phyloP scores from a whole-genome alignment of 2,888 invertebrate genomes.

The Branchipolynoe longqiensis region DNA sequence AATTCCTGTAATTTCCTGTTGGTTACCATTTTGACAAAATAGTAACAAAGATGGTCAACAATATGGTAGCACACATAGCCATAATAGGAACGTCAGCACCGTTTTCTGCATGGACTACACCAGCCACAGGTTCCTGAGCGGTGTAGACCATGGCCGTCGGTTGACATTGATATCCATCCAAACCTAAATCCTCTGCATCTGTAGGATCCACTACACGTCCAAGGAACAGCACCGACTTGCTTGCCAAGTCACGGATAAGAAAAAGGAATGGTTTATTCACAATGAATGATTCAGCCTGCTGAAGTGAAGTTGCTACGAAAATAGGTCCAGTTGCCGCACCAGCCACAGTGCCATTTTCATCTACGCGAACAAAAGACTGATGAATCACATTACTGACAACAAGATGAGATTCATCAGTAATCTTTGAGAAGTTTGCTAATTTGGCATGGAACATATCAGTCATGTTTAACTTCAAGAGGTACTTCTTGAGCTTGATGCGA shows the following conservation, averaged over 20 bases:
- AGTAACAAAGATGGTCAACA: too few relatives aligned
- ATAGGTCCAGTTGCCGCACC: slow-evolving; percentile 9
- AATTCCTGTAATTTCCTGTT: too few relatives aligned
- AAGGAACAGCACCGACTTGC: slow-evolving; percentile 62
- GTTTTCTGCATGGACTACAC: too few relatives aligned
- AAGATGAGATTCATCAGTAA: neutral
- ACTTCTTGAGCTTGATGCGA: neutral
- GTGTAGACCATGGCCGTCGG: neutral
- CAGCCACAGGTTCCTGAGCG: too few relatives aligned
- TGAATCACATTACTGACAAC: slow-evolving; percentile 3
- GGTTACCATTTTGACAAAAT: too few relatives aligned
- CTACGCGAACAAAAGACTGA: neutral
- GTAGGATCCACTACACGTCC: slow-evolving; percentile 52
- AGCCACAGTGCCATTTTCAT: slow-evolving; percentile 33
- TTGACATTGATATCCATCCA: neutral
- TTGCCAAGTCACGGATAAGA: slow-evolving; percentile 69
- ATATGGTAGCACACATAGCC: too few relatives aligned
- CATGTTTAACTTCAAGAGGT: neutral
- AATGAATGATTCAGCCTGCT: slow-evolving; percentile 53
- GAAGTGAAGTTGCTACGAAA: neutral
- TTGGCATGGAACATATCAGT: neutral
- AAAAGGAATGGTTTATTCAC: slow-evolving; percentile 79
- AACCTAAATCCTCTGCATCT: neutral
- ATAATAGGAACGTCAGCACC: too few relatives aligned
- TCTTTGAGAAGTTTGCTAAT: neutral